A percentile compares a stretch with the other conserved stretches of the same genome.
phyloP scores from a whole-genome alignment of 2,113 vertebrate species.

The Fulmarus glacialis region DNA sequence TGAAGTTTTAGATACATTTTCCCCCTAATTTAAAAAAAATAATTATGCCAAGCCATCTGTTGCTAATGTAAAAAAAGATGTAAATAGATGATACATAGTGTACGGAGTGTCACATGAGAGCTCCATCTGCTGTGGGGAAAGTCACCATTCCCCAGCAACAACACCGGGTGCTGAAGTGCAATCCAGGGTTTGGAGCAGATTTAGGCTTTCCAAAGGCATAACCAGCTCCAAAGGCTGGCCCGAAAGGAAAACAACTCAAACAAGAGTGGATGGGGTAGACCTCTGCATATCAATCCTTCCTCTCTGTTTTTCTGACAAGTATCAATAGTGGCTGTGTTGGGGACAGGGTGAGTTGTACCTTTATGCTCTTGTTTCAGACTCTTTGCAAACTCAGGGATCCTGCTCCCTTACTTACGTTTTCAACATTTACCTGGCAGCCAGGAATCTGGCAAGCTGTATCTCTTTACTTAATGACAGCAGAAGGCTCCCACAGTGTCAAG shows the following conservation, averaged over 20 bases:
- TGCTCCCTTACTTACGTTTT: neutral
- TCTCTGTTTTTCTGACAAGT: neutral
- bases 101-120: slow-evolving; percentile 61
- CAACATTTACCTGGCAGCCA: neutral
- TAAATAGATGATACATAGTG: slow-evolving; percentile 74
- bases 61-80: slow-evolving; percentile 72
- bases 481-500: neutral
- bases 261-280: neutral
- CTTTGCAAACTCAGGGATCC: neutral
- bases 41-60: slow-evolving; percentile 71
- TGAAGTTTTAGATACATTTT: slow-evolving; percentile 36
- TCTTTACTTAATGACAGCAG: neutral
- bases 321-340: neutral
- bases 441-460: neutral
- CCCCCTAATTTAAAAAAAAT: slow-evolving; percentile 38
- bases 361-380: neutral
- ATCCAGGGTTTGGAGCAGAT: neutral
- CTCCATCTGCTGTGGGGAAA: slow-evolving; percentile 70
- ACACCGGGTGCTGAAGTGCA: neutral
- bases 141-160: slow-evolving; percentile 46
- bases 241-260: neutral
- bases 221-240: neutral
- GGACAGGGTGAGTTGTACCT: neutral
- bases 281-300: neutral
- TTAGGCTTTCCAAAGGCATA: neutral